Conservation (phyloP, 2,888 invertebrate genomes). For the Globia sparganii region DNA sequence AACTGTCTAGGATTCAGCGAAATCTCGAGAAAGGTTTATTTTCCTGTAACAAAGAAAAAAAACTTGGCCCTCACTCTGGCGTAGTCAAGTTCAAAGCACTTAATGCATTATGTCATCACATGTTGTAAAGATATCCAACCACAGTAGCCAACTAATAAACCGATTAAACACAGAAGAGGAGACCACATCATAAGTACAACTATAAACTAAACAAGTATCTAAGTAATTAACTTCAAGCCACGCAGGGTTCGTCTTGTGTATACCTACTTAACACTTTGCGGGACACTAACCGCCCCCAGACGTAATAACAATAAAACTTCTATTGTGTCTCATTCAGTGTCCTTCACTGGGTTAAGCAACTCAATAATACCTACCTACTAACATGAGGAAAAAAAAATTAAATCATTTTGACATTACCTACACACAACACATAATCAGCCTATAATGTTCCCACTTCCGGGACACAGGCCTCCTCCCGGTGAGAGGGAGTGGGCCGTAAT, state of each 20-base stretch:
- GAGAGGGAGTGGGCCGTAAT: not conserved
- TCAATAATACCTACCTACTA: not conserved
- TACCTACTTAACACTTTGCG: not conserved
- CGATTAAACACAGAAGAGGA: not conserved
- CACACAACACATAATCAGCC: not conserved
- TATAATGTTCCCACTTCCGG: not conserved
- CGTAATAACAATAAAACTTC: not conserved
- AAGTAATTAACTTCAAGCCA: slow-evolving; percentile 26
- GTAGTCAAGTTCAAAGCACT: not conserved
- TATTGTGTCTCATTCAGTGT: not conserved
- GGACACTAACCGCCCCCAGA: not conserved
- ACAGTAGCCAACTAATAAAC: not conserved
- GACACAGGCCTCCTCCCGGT: not conserved
- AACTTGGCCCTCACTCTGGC: not conserved
- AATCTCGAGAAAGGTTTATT: not conserved
- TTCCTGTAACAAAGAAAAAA: not conserved
- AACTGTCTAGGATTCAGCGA: not conserved
- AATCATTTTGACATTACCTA: not conserved
- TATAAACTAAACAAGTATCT: slow-evolving; percentile 9
- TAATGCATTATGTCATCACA: not conserved
- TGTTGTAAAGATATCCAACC: not conserved
- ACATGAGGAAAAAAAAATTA: not conserved
- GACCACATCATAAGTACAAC: slow-evolving; percentile 18
- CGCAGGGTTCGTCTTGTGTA: not conserved
- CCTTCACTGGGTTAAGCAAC: not conserved